phyloP scores from a whole-genome alignment of 2,888 invertebrate genomes.

The Drosophila differens region DNA sequence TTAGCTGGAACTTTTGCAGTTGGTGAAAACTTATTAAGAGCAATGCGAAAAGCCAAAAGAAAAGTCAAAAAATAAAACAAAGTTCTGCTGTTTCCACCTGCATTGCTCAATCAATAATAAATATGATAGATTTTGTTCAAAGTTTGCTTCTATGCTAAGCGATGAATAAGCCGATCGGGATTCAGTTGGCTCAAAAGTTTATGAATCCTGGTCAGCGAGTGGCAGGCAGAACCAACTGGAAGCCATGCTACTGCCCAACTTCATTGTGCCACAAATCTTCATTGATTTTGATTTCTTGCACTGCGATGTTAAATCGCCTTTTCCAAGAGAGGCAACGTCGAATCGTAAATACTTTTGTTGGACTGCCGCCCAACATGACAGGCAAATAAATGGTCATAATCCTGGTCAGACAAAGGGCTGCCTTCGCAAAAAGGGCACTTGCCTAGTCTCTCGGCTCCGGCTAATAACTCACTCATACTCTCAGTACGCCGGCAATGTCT shows the following conservation, averaged over 20 bases:
- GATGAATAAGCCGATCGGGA: constrained; percentile 12
- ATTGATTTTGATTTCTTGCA: constrained; percentile 77
- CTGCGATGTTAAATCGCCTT: constrained; percentile 68
- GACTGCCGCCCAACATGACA: constrained; percentile 60
- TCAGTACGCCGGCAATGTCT: constrained; percentile 1
- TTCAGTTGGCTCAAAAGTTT: constrained; percentile 47
- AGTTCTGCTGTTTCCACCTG: background rate
- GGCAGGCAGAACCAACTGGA: constrained; percentile 30
- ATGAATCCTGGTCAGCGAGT: constrained; percentile 50
- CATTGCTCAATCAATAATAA: constrained; percentile 54
- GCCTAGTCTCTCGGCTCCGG: constrained; percentile 21
- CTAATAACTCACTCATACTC: constrained; percentile 62
- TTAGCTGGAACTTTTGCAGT: constrained; percentile 8
- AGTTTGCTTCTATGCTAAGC: constrained; percentile 43
- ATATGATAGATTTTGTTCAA: constrained; percentile 48
- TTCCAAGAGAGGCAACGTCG: constrained; percentile 31
- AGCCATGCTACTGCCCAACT: constrained; percentile 38
- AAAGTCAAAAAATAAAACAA: constrained; percentile 11
- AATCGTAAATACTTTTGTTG: constrained; percentile 58
- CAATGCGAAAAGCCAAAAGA: constrained; percentile 22
- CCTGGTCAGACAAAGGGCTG: constrained; percentile 72
- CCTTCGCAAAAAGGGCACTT: constrained; percentile 44
- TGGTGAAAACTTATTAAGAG: constrained; percentile 17
- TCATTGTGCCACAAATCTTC: constrained; percentile 65
- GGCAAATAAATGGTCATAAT: constrained; percentile 79